These are phyloP conservation scores for Pseudobourletiella spinata DNA, from an alignment of 1,140 invertebrate genomes.

Conservation along the genomic window DNA sequence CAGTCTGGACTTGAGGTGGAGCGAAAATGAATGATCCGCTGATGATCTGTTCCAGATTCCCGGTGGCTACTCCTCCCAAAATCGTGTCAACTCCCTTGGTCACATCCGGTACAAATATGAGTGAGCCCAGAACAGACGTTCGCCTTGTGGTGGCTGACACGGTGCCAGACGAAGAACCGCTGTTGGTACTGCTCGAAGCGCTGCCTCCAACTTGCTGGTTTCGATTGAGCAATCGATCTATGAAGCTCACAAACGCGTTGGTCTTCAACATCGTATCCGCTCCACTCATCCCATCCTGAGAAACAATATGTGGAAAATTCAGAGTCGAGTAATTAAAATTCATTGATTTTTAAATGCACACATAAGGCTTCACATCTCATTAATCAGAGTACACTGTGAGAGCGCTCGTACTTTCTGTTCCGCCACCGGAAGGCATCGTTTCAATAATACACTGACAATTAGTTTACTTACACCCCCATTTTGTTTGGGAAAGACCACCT, in stretches of 20 bases:
- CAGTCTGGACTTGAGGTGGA: conserved; percentile 2
- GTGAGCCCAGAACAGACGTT: not conserved
- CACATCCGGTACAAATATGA: conserved; percentile 8
- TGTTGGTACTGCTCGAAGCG: not conserved
- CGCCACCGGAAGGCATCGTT: too few species aligned
- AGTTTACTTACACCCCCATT: not conserved
- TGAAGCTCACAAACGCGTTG: too few species aligned
- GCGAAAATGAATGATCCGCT: conserved; percentile 16
- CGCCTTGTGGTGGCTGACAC: not conserved
- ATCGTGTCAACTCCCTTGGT: conserved; percentile 12
- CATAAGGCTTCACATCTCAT: too few species aligned
- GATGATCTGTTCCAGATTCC: conserved; percentile 11
- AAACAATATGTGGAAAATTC: too few species aligned
- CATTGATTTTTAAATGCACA: too few species aligned
- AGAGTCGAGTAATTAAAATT: too few species aligned
- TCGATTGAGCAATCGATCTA: conserved; percentile 1
- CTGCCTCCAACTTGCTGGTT: not conserved
- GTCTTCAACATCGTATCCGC: too few species aligned
- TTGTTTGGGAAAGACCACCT: not conserved
- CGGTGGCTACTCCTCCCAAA: conserved; percentile 3
- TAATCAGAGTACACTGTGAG: too few species aligned
- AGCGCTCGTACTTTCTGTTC: too few species aligned
- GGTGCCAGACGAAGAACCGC: too few species aligned
- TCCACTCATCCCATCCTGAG: too few species aligned
- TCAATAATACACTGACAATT: not conserved